Evolutionary conservation across 2,888 invertebrate species (phyloP), one percentile per base, ranked within the genome.

Genomic region (Netelia virgata): DNA sequence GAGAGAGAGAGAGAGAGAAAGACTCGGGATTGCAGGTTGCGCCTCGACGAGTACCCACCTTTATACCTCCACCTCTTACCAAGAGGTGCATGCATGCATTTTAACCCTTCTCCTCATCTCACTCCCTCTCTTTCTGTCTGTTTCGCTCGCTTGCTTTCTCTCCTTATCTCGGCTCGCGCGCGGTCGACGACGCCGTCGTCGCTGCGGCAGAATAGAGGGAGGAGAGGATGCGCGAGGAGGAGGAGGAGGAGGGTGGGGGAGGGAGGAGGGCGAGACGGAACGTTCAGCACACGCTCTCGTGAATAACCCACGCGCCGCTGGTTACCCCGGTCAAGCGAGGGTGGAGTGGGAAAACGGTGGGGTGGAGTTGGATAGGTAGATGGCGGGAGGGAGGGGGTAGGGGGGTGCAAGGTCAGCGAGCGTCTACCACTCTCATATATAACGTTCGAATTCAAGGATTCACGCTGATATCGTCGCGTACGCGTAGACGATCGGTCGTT

Each of bases 391-490:
- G 53, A 16, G 50, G 61, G 41, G 64, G 66, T 9, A 85, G 86
- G 86, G 85, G 87, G 77, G 77, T 83, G 88, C 91, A 91, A 91
- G 91, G 91, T 90, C 90, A 91, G 88, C 86, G 88, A 86, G 88
- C 89, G 89, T 90, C 90, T 90, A 88, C 86, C 86, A 81, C 86
- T 86, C 80, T 36, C 79, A 77, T 77, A 70, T 47, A 66, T 80
- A 72, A 66, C 74, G 72, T 50, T 53, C 74, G 80, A 61, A 81
- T 80, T 84, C 80, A 84, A 80, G 83, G 83, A 75, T 80, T 64
- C 72, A 16, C 55, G 41, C 72, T 50, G 47, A 69, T 69, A 20
- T 69, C 6, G 3, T 3, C 28, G 28, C 5, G 28, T 28, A 28
- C 28, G 28, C 28, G 28, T 28, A 28, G 28, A 28, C 28, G 28